These are phyloP conservation scores for Galendromus occidentalis DNA, from an alignment of 1,140 invertebrate species.

Conservation along the genomic window DNA sequence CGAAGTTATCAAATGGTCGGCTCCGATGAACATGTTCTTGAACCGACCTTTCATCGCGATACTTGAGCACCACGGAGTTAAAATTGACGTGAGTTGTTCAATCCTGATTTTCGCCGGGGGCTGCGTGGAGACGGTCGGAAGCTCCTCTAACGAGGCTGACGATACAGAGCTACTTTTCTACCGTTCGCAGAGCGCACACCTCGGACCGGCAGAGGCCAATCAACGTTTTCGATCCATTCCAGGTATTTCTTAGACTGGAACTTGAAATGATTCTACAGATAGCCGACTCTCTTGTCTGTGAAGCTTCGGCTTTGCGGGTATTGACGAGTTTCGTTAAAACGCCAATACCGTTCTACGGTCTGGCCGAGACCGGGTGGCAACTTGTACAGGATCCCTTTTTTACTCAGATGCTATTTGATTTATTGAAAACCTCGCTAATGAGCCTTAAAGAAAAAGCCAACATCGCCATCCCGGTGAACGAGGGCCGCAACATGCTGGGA, in stretches of 20 bases:
- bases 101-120: too few relatives aligned
- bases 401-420: slow-evolving; percentile 22
- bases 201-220: too few relatives aligned
- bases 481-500: slow-evolving; percentile 27
- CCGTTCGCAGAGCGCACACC: too few relatives aligned
- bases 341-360: slow-evolving; percentile 21
- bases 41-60: slow-evolving; percentile 28
- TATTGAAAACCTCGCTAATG: slow-evolving; percentile 19
- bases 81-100: slow-evolving; percentile 9
- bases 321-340: slow-evolving; percentile 21
- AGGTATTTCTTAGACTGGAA: slow-evolving; percentile 16
- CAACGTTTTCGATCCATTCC: too few relatives aligned
- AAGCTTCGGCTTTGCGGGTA: slow-evolving; percentile 20
- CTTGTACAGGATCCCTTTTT: slow-evolving; percentile 27
- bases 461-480: slow-evolving; percentile 23
- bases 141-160: too few relatives aligned
- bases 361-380: slow-evolving; percentile 18
- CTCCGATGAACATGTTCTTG: slow-evolving; percentile 31
- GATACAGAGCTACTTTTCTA: too few relatives aligned
- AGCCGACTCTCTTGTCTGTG: slow-evolving; percentile 20
- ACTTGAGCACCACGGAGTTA: slow-evolving; percentile 24
- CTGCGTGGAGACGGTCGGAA: too few relatives aligned
- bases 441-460: slow-evolving; percentile 22
- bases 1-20: slow-evolving; percentile 27
- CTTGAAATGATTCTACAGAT: slow-evolving; percentile 17